phyloP scores from a whole-genome alignment of 2,888 invertebrate species.

The Lacanobia oleracea region DNA sequence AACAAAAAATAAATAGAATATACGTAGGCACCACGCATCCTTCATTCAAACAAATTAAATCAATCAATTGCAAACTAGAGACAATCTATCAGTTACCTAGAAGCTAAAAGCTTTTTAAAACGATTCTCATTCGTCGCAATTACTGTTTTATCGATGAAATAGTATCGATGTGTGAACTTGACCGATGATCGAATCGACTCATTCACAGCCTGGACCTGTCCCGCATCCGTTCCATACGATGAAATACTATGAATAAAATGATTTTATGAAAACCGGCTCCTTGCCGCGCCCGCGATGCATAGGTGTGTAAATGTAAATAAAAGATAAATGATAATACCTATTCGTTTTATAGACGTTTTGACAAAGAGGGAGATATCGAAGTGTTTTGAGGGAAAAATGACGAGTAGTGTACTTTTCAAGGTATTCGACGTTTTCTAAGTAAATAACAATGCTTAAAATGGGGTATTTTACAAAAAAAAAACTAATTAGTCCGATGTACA shows the following conservation, averaged over 20 bases:
- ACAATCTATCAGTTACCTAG: slow-evolving; percentile 38
- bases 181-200: slow-evolving; percentile 70
- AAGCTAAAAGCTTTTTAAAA: slow-evolving; percentile 55
- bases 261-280: slow-evolving; percentile 66
- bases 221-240: slow-evolving; percentile 75
- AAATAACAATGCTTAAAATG: neutral
- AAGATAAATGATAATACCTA: slow-evolving; percentile 32
- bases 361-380: slow-evolving; percentile 39
- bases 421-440: slow-evolving; percentile 11
- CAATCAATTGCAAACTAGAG: slow-evolving; percentile 6
- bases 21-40: neutral
- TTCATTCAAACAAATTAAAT: slow-evolving; percentile 32
- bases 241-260: slow-evolving; percentile 73
- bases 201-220: slow-evolving; percentile 72
- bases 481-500: no score
- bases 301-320: slow-evolving; percentile 60
- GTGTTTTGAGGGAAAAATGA: slow-evolving; percentile 29
- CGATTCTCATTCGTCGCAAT: slow-evolving; percentile 45
- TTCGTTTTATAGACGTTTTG: slow-evolving; percentile 21
- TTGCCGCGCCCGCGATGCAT: slow-evolving; percentile 42
- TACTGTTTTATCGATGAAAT: slow-evolving; percentile 52
- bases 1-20: slow-evolving; percentile 23
- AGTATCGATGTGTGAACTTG: slow-evolving; percentile 70
- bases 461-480: no score
- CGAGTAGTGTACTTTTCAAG: slow-evolving; percentile 25